Conservation (phyloP, 2,113 vertebrate species). For the Vidua chalybeata region DNA sequence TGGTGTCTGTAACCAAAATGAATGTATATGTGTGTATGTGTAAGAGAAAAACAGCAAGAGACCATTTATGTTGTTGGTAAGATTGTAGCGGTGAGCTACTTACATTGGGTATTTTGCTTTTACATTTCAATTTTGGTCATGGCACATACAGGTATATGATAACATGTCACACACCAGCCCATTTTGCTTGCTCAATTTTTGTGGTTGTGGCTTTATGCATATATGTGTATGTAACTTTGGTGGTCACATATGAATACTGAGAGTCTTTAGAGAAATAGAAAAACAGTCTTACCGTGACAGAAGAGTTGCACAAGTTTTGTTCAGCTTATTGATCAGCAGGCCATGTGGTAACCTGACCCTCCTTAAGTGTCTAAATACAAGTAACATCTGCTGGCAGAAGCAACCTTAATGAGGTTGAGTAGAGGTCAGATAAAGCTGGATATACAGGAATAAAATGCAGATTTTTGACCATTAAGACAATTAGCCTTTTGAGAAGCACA, state of each 20-base stretch:
- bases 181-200: neutral
- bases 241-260: neutral
- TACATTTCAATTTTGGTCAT: neutral
- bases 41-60: neutral
- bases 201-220: neutral
- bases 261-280: neutral
- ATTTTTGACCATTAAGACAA: neutral
- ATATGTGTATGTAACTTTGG: accelerated
- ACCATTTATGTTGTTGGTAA: neutral
- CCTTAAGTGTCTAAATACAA: neutral
- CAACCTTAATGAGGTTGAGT: slow-evolving; percentile 11
- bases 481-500: neutral
- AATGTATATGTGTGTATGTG: neutral
- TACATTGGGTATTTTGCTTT: neutral
- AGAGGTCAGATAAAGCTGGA: neutral
- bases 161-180: neutral
- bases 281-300: neutral
- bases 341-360: slow-evolving; percentile 4
- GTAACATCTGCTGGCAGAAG: slow-evolving; percentile 15
- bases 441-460: neutral
- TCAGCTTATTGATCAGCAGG: neutral
- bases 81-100: neutral
- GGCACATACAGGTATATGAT: neutral
- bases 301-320: neutral
- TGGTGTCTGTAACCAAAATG: neutral